These are phyloP conservation scores for Melitaea athalia DNA, from an alignment of 2,888 invertebrate species.

Conservation along the genomic window DNA sequence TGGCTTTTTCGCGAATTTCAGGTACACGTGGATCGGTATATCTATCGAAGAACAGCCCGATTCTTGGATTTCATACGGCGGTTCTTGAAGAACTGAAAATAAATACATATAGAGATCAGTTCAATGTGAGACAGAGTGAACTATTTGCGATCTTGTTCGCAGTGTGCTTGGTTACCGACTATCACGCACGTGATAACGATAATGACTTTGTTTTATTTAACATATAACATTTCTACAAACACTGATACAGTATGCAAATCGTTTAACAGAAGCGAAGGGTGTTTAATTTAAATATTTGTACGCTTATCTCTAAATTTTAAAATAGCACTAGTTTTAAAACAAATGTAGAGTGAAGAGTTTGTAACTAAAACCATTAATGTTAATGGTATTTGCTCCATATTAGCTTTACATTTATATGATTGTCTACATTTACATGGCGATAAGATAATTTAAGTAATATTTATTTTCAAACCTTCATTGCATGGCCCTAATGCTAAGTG, in stretches of 20 bases:
- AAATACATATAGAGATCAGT: slow-evolving; percentile 26
- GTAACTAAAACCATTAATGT: no score
- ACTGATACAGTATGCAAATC: neutral
- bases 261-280: neutral
- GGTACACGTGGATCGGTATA: slow-evolving; percentile 76
- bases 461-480: no score
- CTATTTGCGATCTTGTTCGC: slow-evolving; percentile 47
- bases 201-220: slow-evolving; percentile 53
- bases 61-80: slow-evolving; percentile 79
- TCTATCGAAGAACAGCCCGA: slow-evolving; percentile 75
- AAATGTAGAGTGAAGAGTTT: no score
- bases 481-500: no score
- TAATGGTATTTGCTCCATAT: no score
- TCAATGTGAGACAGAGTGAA: slow-evolving; percentile 39
- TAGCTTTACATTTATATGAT: no score
- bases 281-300: neutral
- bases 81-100: slow-evolving; percentile 72
- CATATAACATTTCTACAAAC: slow-evolving; percentile 33
- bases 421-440: no score
- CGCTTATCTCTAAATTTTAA: neutral
- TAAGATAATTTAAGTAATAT: no score
- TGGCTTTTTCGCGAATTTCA: slow-evolving; percentile 70
- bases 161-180: slow-evolving; percentile 48
- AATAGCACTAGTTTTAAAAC: neutral
- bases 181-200: slow-evolving; percentile 60